A percentile compares a stretch with the other conserved stretches of the same genome.
These are phyloP conservation scores for Ormyrus labotus DNA, from an alignment of 2,888 invertebrate species.

Conservation along the genomic window DNA sequence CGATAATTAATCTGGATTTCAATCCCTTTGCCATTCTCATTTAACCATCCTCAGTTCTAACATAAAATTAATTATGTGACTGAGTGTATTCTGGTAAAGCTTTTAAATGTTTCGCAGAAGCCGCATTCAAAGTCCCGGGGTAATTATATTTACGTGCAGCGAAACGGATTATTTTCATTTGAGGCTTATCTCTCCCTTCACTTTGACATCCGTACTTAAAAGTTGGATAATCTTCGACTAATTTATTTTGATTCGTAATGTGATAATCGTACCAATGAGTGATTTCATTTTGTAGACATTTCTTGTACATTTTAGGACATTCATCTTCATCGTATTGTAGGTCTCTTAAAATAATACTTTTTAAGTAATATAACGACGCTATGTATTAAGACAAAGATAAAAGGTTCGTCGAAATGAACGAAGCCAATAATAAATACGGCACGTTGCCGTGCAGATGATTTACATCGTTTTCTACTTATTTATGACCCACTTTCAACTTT, in stretches of 20 bases:
- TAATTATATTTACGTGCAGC: not conserved
- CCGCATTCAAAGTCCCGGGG: not conserved
- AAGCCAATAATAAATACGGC: constrained; percentile 28
- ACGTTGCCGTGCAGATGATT: constrained; percentile 18
- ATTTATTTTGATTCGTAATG: constrained; percentile 27
- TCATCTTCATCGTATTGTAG: constrained; percentile 18
- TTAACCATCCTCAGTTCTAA: not conserved
- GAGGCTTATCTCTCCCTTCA: not conserved
- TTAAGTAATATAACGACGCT: constrained; percentile 13
- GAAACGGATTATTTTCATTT: not conserved
- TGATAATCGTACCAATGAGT: constrained; percentile 49
- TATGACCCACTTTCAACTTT: constrained; percentile 8
- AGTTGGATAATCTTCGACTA: constrained; percentile 16
- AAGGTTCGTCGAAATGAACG: not conserved
- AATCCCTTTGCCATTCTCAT: constrained; percentile 10
- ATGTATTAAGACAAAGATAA: not conserved
- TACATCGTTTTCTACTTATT: constrained; percentile 18
- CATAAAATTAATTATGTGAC: not conserved
- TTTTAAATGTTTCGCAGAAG: not conserved
- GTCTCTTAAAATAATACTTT: constrained; percentile 7
- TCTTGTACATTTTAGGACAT: constrained; percentile 29
- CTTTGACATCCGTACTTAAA: constrained; percentile 13
- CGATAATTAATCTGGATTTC: constrained; percentile 29
- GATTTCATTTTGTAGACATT: constrained; percentile 28
- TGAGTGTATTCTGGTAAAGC: not conserved